Evolutionary conservation across 2,888 invertebrate species (phyloP), one percentile per base, ranked within the genome.

Genomic region (Melolontha melolontha): DNA sequence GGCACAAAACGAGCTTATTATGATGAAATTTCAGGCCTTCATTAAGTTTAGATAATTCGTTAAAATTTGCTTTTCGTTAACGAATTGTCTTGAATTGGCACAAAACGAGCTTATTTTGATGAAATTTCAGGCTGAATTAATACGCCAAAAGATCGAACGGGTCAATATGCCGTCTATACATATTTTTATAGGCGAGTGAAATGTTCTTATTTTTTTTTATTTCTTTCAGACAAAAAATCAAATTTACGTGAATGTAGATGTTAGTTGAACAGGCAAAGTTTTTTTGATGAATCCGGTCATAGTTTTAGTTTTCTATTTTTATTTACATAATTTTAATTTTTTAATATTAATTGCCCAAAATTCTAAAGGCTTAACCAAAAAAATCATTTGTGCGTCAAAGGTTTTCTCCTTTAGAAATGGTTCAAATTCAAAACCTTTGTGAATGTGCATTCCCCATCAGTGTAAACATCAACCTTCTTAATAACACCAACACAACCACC

Each of bases 401-500:
- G 34, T 34, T 34, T 34, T 34, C 34, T 34, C 34, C 34, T 10
- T 34, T 54, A 54, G 40, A 54, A 40, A 39, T 54, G 54, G 54
- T 54, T 54, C 54, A 41, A 54, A 40, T 68, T 68, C 68, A 64
- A 59, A 27, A 64, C 70, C 57, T 67, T 75, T 74, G 74, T 75
- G 73, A 73, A 71, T 74, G 72, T 73, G 74, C 74, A 75, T 75
- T 75, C 75, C 74, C 67, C 66, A 70, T 66, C 51, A 66, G 51
- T 40, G 49, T 41, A 51, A 44, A 34, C 44, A 59, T 16, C 49
- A 47, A 11, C 47, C 1, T 2, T 4, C 4, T 22, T 4, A 22
- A 4, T 22, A 22, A 22, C 22, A 22, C 22, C 22, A 22, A 47
- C 42, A 29, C 44, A 54, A 11, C 14, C 39, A 16, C 27, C 47